Evolutionary conservation across 2,888 invertebrate species (phyloP), one percentile per base, ranked within the genome.

Genomic region (Agonum fuliginosum): DNA sequence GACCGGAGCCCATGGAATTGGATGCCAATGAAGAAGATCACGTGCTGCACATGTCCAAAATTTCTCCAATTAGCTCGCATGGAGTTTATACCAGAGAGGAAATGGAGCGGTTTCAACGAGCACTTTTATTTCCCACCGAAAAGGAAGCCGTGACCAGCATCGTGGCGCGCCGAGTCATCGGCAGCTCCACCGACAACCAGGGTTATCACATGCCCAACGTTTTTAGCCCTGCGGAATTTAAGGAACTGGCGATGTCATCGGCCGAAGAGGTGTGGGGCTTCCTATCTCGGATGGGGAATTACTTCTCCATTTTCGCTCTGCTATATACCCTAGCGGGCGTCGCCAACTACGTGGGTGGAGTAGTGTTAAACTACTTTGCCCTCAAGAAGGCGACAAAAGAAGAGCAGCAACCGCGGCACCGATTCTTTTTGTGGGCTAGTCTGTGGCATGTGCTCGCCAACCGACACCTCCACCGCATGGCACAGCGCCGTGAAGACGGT

Each of bases 241-340:
- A 8, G 6, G 5, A 17, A 17, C 17, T 69, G 41, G 41, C 41
- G 1, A 10, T 30, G 37, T 6, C 3, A 8, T 17, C 69, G 1
- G 34, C 69, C 8, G 69, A 41, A 20, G 43, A 69, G 20, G 69
- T 69, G 10, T 69, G 41, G 41, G 69, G 69, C 6, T 41, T 41
- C 41, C 6, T 34, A 41, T 69, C 19, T 0, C 12, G 20, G 20
- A n/a, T 69, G 20, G 41, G 69, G 0, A 69, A 43, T 14, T 17
- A 20, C 6, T 41, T 69, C 10, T 37, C 69, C 5, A 24, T 65
- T 3, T 5, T 65, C n/a, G 27, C 27, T 12, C 27, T 65, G 22
- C 27, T 62, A 8, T 62, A 62, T 1, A 62, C 27, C 65, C 10
- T 10, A 14, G 10, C 30, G 10, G 8, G n/a, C 3, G 20, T 62